These are phyloP conservation scores for Phyllotis vaccarum DNA, from an alignment of 2,797 vertebrate species.

Conservation along the genomic window DNA sequence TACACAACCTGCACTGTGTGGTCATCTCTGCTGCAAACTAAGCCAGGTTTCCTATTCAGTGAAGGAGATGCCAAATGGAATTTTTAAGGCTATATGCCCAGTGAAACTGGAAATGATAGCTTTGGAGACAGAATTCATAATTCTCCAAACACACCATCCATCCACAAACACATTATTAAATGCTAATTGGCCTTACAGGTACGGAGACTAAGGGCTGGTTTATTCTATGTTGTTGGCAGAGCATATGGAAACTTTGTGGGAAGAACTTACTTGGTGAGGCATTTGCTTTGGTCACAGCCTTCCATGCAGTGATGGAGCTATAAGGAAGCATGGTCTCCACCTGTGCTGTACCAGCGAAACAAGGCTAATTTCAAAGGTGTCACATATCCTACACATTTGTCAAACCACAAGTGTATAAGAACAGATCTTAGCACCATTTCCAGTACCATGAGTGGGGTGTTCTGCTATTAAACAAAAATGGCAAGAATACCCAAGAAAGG, in stretches of 20 bases:
- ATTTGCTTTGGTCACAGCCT: constrained; percentile 54
- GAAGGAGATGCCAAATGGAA: constrained; percentile 85
- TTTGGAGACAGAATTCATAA: constrained; percentile 62
- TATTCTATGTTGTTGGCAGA: constrained; percentile 52
- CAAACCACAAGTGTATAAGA: constrained; percentile 26
- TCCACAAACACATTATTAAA: constrained; percentile 71
- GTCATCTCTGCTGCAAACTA: constrained; percentile 88
- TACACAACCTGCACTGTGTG: constrained; percentile 83
- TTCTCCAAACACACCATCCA: constrained; percentile 76
- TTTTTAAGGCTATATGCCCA: constrained; percentile 70
- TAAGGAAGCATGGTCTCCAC: background rate
- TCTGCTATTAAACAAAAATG: constrained; percentile 1
- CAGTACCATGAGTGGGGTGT: background rate
- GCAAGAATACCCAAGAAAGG: background rate
- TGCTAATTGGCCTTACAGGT: constrained; percentile 76
- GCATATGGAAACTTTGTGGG: constrained; percentile 53
- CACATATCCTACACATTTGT: background rate
- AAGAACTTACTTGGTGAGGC: constrained; percentile 67
- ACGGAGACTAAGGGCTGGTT: constrained; percentile 24
- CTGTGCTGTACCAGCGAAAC: background rate
- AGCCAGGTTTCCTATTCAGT: constrained; percentile 79
- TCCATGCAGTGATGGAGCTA: constrained; percentile 11
- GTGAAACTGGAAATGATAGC: constrained; percentile 78
- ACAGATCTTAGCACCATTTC: background rate
- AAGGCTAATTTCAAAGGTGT: constrained; percentile 28